Evolutionary conservation across 2,113 vertebrate genomes (phyloP).

Genomic region (Peromyscus maniculatus): DNA sequence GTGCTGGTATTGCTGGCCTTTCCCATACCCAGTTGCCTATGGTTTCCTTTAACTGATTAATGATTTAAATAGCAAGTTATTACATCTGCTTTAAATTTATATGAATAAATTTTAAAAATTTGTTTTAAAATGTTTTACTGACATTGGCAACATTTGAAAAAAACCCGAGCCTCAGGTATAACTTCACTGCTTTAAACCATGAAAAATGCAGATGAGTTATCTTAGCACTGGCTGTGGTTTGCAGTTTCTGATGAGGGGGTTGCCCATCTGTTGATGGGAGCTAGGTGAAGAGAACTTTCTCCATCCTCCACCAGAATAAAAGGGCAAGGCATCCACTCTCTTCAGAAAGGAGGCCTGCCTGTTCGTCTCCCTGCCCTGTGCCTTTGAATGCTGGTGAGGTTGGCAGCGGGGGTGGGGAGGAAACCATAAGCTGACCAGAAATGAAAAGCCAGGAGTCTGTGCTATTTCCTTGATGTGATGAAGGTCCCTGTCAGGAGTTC

Average conservation of each 20-base stretch:
- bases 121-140: conserved; percentile 61
- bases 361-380: conserved; percentile 71
- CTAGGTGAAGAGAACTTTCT: conserved; percentile 78
- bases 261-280: conserved; percentile 66
- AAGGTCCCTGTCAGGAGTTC: conserved; percentile 91
- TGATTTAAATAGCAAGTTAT: neutral
- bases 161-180: conserved; percentile 60
- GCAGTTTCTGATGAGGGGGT: neutral
- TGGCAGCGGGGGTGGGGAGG: conserved; percentile 82
- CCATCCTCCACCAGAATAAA: conserved; percentile 74
- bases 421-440: conserved; percentile 71
- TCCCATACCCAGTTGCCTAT: neutral
- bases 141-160: conserved; percentile 70
- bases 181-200: conserved; percentile 51
- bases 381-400: conserved; percentile 81
- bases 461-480: conserved; percentile 90
- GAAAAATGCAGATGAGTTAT: conserved; percentile 59
- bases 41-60: neutral
- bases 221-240: conserved; percentile 48
- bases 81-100: neutral
- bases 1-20: neutral
- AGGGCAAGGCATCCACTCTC: conserved; percentile 79
- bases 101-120: neutral
- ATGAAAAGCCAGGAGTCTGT: conserved; percentile 85
- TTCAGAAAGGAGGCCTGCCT: conserved; percentile 76